Conservation (phyloP, 2,797 vertebrate genomes). For the Phalanger gymnotis region DNA sequence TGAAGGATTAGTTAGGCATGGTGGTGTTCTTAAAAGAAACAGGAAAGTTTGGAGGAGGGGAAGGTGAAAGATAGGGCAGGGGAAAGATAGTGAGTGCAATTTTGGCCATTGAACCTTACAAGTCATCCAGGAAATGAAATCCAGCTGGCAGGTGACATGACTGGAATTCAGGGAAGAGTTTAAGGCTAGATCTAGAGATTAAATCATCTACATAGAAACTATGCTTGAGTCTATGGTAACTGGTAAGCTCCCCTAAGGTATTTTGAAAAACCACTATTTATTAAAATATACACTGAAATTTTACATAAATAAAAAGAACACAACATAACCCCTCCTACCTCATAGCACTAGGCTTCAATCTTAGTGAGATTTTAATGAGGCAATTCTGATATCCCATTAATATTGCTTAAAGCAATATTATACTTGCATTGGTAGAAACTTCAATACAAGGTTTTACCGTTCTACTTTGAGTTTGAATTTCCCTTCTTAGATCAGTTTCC, state of each 20-base stretch:
- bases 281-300: slow-evolving; percentile 54
- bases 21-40: not conserved
- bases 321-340: slow-evolving; percentile 17
- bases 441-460: not conserved
- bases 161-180: not conserved
- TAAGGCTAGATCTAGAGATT: not conserved
- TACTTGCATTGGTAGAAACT: not conserved
- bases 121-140: not conserved
- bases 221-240: not conserved
- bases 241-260: not conserved
- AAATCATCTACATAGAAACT: not conserved
- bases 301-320: slow-evolving; percentile 40
- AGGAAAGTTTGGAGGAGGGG: not conserved
- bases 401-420: slow-evolving; percentile 40
- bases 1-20: not conserved
- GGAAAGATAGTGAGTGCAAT: not conserved
- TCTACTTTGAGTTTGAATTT: not conserved
- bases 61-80: too few relatives aligned
- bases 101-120: not conserved
- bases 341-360: slow-evolving; percentile 24
- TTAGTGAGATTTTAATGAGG: slow-evolving; percentile 13
- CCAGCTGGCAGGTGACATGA: not conserved
- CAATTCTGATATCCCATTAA: slow-evolving; percentile 32
- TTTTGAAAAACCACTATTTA: not conserved
- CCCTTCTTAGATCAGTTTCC: not conserved